Conservation (phyloP, 2,888 invertebrate species). For the Netelia melanura region DNA sequence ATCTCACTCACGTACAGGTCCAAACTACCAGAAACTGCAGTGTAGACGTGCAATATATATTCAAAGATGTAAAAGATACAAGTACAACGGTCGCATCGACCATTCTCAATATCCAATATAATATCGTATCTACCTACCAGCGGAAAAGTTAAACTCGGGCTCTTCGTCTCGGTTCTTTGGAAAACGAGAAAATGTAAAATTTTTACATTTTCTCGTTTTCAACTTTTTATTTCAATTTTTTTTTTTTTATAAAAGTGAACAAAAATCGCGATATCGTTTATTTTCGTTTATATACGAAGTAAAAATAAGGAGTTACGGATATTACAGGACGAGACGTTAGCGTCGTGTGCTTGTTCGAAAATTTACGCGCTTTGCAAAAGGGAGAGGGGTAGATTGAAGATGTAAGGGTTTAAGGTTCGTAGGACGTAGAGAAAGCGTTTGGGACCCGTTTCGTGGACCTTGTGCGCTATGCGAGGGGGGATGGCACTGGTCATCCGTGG, state of each 20-base stretch:
- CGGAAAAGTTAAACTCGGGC: no score
- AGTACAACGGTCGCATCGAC: conserved; percentile 47
- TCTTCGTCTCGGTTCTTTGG: no score
- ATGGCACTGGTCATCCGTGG: conserved; percentile 83
- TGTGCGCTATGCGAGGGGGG: conserved; percentile 70
- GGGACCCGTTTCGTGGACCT: conserved; percentile 3
- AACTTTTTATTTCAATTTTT: no score
- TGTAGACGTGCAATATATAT: conserved; percentile 53
- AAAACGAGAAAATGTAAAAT: no score
- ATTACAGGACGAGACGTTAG: no score
- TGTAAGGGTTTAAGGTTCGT: conserved; percentile 48
- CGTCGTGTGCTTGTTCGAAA: no score
- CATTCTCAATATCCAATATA: conserved; percentile 34
- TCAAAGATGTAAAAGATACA: conserved; percentile 48
- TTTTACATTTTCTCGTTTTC: no score
- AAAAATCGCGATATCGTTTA: no score
- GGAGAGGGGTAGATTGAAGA: conserved; percentile 15
- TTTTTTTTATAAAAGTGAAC: no score
- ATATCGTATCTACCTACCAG: background rate
- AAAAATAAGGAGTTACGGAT: no score
- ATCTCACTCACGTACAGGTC: conserved; percentile 37
- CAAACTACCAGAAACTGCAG: conserved; percentile 63
- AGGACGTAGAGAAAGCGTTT: conserved; percentile 34
- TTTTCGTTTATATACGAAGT: no score
- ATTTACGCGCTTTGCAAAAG: background rate